Percentiles rank a stretch among this genome's conserved stretches.
Conservation (phyloP, 2,797 vertebrate species). For the Danio choprae region DNA sequence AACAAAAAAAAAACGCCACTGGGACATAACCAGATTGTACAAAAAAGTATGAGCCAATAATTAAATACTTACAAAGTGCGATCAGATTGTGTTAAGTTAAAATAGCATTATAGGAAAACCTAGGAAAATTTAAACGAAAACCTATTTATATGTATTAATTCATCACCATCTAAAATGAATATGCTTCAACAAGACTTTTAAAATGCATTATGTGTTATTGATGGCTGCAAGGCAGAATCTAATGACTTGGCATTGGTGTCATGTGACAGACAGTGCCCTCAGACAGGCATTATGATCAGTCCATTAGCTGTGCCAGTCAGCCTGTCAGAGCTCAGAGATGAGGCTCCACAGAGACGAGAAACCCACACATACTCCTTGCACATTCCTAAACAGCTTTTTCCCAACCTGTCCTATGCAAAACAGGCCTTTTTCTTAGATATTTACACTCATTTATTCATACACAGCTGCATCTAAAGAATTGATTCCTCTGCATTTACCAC, state of each 20-base stretch:
- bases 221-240: constrained; percentile 73
- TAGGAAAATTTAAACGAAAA: neutral
- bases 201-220: constrained; percentile 45
- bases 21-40: too few relatives aligned
- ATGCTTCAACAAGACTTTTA: neutral
- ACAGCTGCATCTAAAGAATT: neutral
- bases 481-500: too few relatives aligned
- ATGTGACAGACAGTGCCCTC: constrained; percentile 80
- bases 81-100: neutral
- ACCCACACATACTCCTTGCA: constrained; percentile 24
- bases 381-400: constrained; percentile 54
- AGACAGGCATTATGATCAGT: constrained; percentile 82
- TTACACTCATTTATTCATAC: constrained; percentile 7
- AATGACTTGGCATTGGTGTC: constrained; percentile 81
- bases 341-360: constrained; percentile 38
- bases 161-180: neutral
- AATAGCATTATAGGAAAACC: neutral
- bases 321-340: constrained; percentile 54
- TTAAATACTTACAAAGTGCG: too few relatives aligned
- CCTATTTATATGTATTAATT: neutral
- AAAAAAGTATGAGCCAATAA: too few relatives aligned
- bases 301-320: constrained; percentile 80
- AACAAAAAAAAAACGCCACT: neutral
- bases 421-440: constrained; percentile 38
- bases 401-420: constrained; percentile 33